A percentile compares a stretch with the other conserved stretches of the same genome.
Conservation (phyloP, 1,140 invertebrate genomes). For the Drosophila watanabei region DNA sequence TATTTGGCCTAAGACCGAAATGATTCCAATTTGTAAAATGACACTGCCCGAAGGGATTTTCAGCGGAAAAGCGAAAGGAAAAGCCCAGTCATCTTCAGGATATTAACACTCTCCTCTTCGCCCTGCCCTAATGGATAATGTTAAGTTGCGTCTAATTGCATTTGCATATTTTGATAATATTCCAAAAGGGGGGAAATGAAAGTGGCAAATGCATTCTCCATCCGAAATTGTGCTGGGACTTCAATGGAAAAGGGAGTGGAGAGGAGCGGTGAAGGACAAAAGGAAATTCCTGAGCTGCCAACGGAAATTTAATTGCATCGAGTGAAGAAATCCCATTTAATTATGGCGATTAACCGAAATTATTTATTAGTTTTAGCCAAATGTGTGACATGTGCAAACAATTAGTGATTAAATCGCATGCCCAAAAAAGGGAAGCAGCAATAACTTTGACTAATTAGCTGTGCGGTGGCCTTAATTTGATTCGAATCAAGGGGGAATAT, state of each 20-base stretch:
- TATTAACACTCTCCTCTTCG: slow-evolving; percentile 45
- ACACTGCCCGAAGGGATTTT: slow-evolving; percentile 36
- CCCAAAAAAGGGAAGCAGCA: slow-evolving; percentile 29
- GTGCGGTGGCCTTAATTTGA: slow-evolving; percentile 19
- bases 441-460: slow-evolving; percentile 48
- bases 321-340: slow-evolving; percentile 41
- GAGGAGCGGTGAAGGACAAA: background rate
- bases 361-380: slow-evolving; percentile 50
- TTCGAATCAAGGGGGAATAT: slow-evolving; percentile 1
- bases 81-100: slow-evolving; percentile 47
- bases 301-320: slow-evolving; percentile 52
- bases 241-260: slow-evolving; percentile 3
- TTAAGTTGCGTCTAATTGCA: slow-evolving; percentile 74
- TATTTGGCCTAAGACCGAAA: slow-evolving; percentile 36
- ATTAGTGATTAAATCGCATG: slow-evolving; percentile 48
- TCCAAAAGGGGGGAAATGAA: slow-evolving; percentile 63
- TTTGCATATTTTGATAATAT: slow-evolving; percentile 83
- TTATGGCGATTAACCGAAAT: slow-evolving; percentile 46
- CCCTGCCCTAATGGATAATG: slow-evolving; percentile 48
- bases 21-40: slow-evolving; percentile 47
- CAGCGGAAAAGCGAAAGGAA: slow-evolving; percentile 39
- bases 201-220: slow-evolving; percentile 68
- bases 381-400: slow-evolving; percentile 57
- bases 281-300: slow-evolving; percentile 45
- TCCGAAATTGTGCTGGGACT: slow-evolving; percentile 8